Base-by-base conservation (phyloP, 2,797 vertebrate genomes). In the Intellagama lesueurii region DNA sequence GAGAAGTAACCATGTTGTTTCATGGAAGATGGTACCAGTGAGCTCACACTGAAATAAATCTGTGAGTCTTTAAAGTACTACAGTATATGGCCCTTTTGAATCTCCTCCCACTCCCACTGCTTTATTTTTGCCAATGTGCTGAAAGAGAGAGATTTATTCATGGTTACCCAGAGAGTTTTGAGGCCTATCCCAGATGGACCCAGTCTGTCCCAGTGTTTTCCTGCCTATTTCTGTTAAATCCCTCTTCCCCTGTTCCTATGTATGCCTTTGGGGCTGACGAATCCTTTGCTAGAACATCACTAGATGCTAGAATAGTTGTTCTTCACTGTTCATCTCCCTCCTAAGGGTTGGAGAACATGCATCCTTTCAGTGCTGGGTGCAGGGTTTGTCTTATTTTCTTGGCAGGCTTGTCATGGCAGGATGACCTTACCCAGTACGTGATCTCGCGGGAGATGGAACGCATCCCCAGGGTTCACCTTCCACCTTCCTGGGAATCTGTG, bases 361-460 rank as follows among this genome's bases (percentile, higher is more conserved):
- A 17, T 69, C 44, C 26, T 28, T 69, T 70, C 44, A 84, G 64
- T 4, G 19, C n/a, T 69, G n/a, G 9, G 40, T 70, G 49, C 60
- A 76, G 32, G 4, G 14, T 49, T 56, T 69, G 19, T 47, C 49
- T 89, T 49, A 32, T 2, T 87, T 86, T 76, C 16, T 0, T 60
- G 85, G 77, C 94, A 99, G 99, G 98, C 94, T 96, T 99, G 90
- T 99, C 99, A 0, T 99, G 99, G 99, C 98, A 98, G 87, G 98
- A 99, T 88, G 98, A 98, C 93, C 97, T 99, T 95, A 99, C 99
- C 1, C 99, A 99, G 92, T 98, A 98, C 79, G 98, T 99, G 94
- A 98, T 99, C 95, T 98, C 98, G 3, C 98, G 98, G 96, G 99
- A 99, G 97, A 98, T 99, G 97, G 98, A 98, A 78, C 98, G 98